Conservation (phyloP, 2,888 invertebrate genomes). For the Orthosia incerta region DNA sequence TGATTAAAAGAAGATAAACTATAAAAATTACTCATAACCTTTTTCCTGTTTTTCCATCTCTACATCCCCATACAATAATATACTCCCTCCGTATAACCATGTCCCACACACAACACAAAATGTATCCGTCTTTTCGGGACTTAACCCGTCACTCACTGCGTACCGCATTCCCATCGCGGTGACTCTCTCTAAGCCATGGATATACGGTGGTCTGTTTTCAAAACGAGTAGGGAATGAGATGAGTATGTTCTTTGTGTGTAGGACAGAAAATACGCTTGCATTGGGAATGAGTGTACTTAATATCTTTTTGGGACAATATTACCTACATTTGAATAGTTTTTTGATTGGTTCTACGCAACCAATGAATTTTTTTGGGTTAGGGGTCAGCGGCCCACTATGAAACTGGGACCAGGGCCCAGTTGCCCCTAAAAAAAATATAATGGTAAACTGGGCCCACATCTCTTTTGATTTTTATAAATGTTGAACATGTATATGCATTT, state of each 20-base stretch:
- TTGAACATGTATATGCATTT: too few relatives aligned
- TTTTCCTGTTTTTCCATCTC: not conserved
- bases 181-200: constrained; percentile 34
- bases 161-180: not conserved
- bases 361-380: too few relatives aligned
- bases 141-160: constrained; percentile 38
- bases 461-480: too few relatives aligned
- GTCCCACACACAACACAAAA: constrained; percentile 11
- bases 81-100: not conserved
- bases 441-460: too few relatives aligned
- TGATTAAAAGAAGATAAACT: not conserved
- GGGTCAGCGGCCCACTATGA: too few relatives aligned
- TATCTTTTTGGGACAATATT: not conserved
- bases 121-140: constrained; percentile 21
- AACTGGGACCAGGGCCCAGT: too few relatives aligned
- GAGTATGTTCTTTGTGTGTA: not conserved
- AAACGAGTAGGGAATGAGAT: constrained; percentile 2
- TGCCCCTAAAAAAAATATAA: too few relatives aligned
- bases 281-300: not conserved
- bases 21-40: not conserved
- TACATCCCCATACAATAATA: not conserved
- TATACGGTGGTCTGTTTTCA: not conserved
- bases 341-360: too few relatives aligned
- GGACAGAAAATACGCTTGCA: not conserved
- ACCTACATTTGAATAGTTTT: too few relatives aligned